Base-by-base conservation (phyloP, 1,140 invertebrate species). In the Gryllus bimaculatus region DNA sequence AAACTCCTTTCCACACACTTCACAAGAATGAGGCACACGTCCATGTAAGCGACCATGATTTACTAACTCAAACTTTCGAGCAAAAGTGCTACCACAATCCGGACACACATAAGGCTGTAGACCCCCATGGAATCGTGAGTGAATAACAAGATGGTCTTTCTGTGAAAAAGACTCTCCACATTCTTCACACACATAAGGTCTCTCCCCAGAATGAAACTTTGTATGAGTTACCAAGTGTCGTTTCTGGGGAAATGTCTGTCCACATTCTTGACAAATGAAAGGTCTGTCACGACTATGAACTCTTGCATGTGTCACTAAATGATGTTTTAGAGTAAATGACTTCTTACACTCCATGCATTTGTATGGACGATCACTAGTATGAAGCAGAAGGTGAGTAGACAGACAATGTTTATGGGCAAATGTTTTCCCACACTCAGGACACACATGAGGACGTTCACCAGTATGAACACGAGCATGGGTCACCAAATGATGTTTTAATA, bases 111-210 rank as follows among this genome's bases (percentile, higher is more conserved):
- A 95, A 78, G 93, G 93, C 85, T 92, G 92, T 78, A 93, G 86
- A 21, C 93, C 94, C 18, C 93, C 93, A 85, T 95, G 93, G 86
- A 95, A 94, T 82, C 93, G 87, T 82, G 92, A 93, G 86, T 94
- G 84, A 82, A 83, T 84, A 84, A 90, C 91, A 75, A 93, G 85
- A 82, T 92, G 91, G 85, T 93, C 93, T 86, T 94, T 93, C 83
- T 93, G 92, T 8, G 93, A 93, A 85, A 96, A 96, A 73, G 93
- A 94, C 84, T 96, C 95, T 20, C 93, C 94, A 85, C 95, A 96
- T 80, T 94, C 91, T 82, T 92, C 91, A 85, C 95, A 96, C 66
- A 94, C 92, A 85, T 91, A 96, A 8, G 95, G 95, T 81, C 95
- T 88, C 84, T 95, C 93, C 18, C 94, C 95, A 78, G 92, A 95